These are phyloP conservation scores for Choristoneura fumiferana DNA, from an alignment of 1,140 invertebrate species.

Conservation along the genomic window DNA sequence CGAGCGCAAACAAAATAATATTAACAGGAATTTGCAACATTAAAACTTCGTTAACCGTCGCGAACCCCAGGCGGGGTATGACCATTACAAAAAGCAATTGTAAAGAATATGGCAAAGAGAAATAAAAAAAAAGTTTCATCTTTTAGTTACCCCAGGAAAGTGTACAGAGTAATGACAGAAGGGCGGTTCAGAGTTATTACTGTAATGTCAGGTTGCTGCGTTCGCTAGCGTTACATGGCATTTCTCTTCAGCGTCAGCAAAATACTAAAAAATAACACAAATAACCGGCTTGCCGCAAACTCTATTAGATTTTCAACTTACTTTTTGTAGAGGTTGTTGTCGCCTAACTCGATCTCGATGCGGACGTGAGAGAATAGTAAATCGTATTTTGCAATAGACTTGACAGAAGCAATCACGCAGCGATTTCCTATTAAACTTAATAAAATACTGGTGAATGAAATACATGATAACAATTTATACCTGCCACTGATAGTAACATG, in stretches of 20 bases:
- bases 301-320: constrained; percentile 72
- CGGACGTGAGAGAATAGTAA: constrained; percentile 70
- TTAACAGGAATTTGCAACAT: constrained; percentile 16
- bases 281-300: constrained; percentile 65
- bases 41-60: constrained; percentile 27
- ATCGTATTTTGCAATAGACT: constrained; percentile 59
- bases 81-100: constrained; percentile 34
- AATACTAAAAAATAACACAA: constrained; percentile 65
- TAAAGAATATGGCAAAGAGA: constrained; percentile 36
- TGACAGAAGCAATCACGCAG: constrained; percentile 41
- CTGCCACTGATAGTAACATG: too few relatives aligned
- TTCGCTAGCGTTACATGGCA: constrained; percentile 64
- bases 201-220: constrained; percentile 65
- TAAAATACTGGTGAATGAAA: constrained; percentile 2
- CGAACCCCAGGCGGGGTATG: background rate
- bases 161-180: constrained; percentile 66
- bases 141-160: constrained; percentile 52
- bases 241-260: constrained; percentile 54
- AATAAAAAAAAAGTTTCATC: constrained; percentile 38
- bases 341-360: constrained; percentile 63
- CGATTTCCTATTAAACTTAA: constrained; percentile 26
- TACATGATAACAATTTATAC: background rate
- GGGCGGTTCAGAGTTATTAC: constrained; percentile 64
- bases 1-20: constrained; percentile 21
- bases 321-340: constrained; percentile 68